Base-by-base conservation (phyloP, 2,797 vertebrate genomes). In the Notamacropus eugenii region DNA sequence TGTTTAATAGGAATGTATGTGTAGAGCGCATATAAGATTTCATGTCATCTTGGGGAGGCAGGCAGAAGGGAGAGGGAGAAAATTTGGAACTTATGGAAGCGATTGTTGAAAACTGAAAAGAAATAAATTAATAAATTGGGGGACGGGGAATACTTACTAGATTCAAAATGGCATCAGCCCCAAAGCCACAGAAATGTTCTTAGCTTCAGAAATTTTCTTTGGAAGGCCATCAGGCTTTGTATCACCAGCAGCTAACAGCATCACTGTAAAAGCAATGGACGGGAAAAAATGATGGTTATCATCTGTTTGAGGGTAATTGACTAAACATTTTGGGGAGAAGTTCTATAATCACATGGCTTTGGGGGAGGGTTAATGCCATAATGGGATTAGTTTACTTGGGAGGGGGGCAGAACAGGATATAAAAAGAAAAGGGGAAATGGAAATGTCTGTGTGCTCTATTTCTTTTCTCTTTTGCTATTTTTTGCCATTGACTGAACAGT, bases 401-500 rank as follows among this genome's bases (percentile, higher is more conserved):
- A 10, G 57, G 92, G 8, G 19, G 82, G n/a, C 2, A 46, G 40
- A 82, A 82, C 1, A 91, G 29, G 97, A 95, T 90, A 54, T 27
- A 91, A 94, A 94, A 56, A 92, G 90, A 92, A 98, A 95, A 74
- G 2, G 28, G 54, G 67, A 96, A 90, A 97, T 92, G 19, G 87
- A 9, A 11, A 94, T 62, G 28, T 55, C 92, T 97, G 87, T 74
- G 52, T 97, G 46, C 94, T 94, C 97, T 95, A 67, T 96, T 97
- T 96, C 29, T 96, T 87, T 50, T 94, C 91, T 96, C 91, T 95
- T 40, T 93, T 2, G 82, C 29, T 3, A 95, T 56, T 40, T 91
- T 97, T 96, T 98, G 74, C 94, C 97, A 91, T 95, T 96, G 96
- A 93, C 91, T 95, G 93, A 97, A 95, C 95, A 97, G 91, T 87